These are phyloP conservation scores for Cephus spinipes DNA, from an alignment of 2,888 invertebrate genomes.

Conservation along the genomic window DNA sequence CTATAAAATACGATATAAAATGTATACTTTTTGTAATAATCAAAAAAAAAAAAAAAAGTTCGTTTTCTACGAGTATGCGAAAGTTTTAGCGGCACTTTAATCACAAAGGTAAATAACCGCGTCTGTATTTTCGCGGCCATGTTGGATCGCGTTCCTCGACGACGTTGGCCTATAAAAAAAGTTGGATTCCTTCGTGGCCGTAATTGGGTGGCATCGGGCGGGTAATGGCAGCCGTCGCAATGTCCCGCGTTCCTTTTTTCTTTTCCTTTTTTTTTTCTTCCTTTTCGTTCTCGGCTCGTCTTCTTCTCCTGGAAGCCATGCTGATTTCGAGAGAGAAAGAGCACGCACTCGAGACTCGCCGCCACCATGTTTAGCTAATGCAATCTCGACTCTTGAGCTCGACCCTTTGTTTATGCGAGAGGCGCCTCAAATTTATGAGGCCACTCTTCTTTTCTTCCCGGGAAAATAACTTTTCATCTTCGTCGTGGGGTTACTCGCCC, in stretches of 20 bases:
- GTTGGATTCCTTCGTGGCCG: not conserved
- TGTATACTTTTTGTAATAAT: not conserved
- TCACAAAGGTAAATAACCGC: not conserved
- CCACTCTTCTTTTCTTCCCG: conserved; percentile 36
- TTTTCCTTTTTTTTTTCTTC: not conserved
- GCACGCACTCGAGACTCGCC: conserved; percentile 2
- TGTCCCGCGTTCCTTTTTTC: not conserved
- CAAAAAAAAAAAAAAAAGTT: not conserved
- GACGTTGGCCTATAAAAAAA: not conserved
- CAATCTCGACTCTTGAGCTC: conserved; percentile 35
- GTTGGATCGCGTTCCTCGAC: not conserved
- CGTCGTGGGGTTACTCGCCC: conserved; percentile 32
- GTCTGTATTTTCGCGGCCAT: not conserved
- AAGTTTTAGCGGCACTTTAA: not conserved
- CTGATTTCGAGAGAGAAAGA: not conserved
- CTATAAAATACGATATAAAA: not conserved
- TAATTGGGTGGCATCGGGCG: not conserved
- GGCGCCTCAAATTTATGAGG: conserved; percentile 45
- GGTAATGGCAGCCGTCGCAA: not conserved
- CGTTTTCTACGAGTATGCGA: not conserved
- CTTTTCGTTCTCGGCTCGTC: not conserved
- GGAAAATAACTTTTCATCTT: conserved; percentile 53
- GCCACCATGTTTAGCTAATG: conserved; percentile 43
- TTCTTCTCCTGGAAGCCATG: not conserved
- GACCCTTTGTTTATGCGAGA: conserved; percentile 45